These are phyloP conservation scores for Drosophila percnosoma DNA, from an alignment of 2,888 invertebrate genomes.

Conservation along the genomic window DNA sequence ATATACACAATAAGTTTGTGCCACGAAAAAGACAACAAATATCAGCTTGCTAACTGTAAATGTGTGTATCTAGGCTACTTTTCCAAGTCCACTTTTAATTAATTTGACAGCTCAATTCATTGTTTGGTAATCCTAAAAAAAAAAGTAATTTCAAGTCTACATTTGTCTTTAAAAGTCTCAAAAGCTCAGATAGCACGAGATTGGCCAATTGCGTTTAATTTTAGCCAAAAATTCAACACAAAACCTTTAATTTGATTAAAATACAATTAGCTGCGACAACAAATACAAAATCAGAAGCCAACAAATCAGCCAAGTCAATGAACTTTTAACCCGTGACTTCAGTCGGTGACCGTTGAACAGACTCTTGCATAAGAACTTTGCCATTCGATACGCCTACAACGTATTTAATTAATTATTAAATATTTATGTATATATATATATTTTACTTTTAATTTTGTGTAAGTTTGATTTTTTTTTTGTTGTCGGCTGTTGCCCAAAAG, in stretches of 20 bases:
- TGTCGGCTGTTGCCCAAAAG: constrained; percentile 23
- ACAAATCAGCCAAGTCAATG: constrained; percentile 37
- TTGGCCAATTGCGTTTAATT: neutral
- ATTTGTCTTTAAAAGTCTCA: neutral
- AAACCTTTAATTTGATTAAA: constrained; percentile 13
- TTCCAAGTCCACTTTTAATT: neutral
- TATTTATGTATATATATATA: constrained; percentile 14
- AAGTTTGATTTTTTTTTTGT: constrained; percentile 9
- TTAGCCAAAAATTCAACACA: neutral
- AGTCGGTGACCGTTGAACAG: constrained; percentile 19
- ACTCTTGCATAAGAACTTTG: constrained; percentile 57
- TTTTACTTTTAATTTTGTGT: neutral
- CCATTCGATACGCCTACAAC: constrained; percentile 68
- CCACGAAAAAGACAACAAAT: neutral
- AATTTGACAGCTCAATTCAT: neutral
- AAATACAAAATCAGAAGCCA: neutral
- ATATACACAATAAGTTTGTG: neutral
- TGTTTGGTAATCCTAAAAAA: neutral
- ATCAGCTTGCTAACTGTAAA: neutral
- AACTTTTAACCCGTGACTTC: constrained; percentile 46
- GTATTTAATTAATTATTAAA: constrained; percentile 66
- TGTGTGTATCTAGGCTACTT: neutral
- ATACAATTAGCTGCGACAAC: constrained; percentile 7
- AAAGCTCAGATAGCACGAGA: neutral
- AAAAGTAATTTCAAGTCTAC: neutral